Base-by-base conservation (phyloP, 2,797 vertebrate genomes). In the Acrocephalus scirpaceus region DNA sequence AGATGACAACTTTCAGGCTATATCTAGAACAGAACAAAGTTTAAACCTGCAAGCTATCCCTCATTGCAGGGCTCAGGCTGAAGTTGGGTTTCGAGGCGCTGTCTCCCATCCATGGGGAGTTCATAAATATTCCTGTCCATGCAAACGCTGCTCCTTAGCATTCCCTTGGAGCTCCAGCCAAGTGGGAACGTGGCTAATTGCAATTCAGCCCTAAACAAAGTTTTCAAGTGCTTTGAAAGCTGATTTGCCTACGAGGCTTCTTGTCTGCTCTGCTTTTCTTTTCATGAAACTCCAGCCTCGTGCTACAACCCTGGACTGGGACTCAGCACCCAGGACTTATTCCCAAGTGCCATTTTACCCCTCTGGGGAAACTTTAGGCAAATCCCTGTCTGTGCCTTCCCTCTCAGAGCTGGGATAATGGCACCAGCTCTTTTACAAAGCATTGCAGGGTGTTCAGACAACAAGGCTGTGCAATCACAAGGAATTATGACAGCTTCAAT, bases 231-330 rank as follows among this genome's bases (percentile, higher is more conserved):
- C 90, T 96, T 93, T 97, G 90, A 97, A 95, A 93, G 16, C 40
- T 81, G 50, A 92, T 97, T 96, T 96, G 96, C 93, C 88, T 95
- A 90, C 6, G n/a, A 92, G 36, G 92, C 60, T 96, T 34, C 82
- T 88, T 69, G 66, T 97, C 82, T 90, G 82, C 83, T 83, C 88
- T 75, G 73, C 73, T 70, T 86, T 78, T 58, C 77, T 89, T 44
- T 94, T 32, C 77, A 71, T 36, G 58, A 13, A 73, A 3, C 60
- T 45, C 25, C 2, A 4, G 86, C 77, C 83, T 71, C 51, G 6
- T 45, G 42, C 82, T 93, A 23, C 3, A 93, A 53, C 26, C 50
- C 74, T 2, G 34, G 29, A 25, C 67, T 79, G 74, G 38, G 65
- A 67, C 51, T 40, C 60, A 54, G 71, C 57, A 65, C 26, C 9